These are phyloP conservation scores for Eupithecia vulgata DNA, from an alignment of 2,888 invertebrate species.

Conservation along the genomic window DNA sequence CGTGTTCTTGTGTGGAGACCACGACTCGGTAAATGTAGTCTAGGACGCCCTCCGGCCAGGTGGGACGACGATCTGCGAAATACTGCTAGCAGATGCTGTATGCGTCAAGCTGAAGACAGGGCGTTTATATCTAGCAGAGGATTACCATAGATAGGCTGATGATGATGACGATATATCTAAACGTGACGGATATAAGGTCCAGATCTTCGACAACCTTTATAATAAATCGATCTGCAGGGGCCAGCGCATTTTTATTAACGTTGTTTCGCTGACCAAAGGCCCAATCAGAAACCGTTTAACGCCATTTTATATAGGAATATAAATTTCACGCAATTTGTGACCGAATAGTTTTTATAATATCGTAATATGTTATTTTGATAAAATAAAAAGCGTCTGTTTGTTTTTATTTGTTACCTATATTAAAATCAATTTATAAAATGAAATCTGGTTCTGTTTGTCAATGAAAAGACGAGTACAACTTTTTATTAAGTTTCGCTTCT, in stretches of 20 bases:
- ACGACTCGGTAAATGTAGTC: no score
- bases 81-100: no score
- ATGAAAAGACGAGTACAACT: background rate
- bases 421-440: background rate
- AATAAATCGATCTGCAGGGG: background rate
- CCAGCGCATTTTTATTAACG: conserved; percentile 22
- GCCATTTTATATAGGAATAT: conserved; percentile 25
- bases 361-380: background rate
- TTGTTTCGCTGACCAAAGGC: conserved; percentile 24
- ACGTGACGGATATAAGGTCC: no score
- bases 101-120: no score
- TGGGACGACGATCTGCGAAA: no score
- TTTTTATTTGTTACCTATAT: background rate
- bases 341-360: conserved; percentile 19
- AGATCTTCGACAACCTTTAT: background rate
- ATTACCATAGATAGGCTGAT: no score
- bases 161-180: no score
- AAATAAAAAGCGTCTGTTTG: background rate
- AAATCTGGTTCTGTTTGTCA: background rate
- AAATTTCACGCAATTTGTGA: conserved; percentile 30
- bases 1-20: no score
- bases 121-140: no score
- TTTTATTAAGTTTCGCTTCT: background rate
- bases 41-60: no score
- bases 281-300: conserved; percentile 26